Percentiles rank a stretch among this genome's conserved stretches.
Evolutionary conservation across 64 coral and sea anemone species (phyloP).

Genomic region (Hydrozoanthus tunicans): DNA sequence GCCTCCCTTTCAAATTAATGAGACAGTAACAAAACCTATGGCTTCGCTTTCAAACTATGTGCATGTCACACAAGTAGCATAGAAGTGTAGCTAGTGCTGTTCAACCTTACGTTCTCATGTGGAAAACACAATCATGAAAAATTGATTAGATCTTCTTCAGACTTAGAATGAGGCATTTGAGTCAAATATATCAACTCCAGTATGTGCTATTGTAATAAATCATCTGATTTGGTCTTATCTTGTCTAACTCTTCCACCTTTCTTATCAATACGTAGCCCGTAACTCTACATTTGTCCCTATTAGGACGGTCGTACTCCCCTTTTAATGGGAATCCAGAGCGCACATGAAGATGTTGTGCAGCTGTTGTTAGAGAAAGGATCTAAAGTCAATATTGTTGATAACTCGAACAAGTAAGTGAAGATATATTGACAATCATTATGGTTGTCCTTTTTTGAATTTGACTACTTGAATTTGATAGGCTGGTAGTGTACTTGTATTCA

Average conservation of each 20-base stretch:
- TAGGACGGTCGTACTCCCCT: conserved; percentile 95
- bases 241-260: background rate
- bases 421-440: background rate
- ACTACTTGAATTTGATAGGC: no score
- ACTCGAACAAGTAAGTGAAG: conserved; percentile 84
- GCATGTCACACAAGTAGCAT: no score
- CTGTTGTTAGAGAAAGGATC: conserved; percentile 84
- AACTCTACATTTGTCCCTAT: background rate
- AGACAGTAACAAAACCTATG: no score
- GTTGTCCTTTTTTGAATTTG: no score
- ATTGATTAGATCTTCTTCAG: no score
- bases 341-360: conserved; percentile 80
- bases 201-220: no score
- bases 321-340: conserved; percentile 90
- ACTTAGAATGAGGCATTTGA: background rate
- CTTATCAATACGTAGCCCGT: background rate
- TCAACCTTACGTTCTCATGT: background rate
- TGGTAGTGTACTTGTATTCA: no score
- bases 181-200: no score
- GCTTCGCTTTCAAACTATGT: no score
- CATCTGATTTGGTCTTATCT: background rate
- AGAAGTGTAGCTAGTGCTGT: no score
- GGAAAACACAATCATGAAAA: no score
- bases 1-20: no score
- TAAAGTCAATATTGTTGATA: conserved; percentile 90